Evolutionary conservation across 2,888 invertebrate genomes (phyloP).

Genomic region (Scelioninae gen. 2): DNA sequence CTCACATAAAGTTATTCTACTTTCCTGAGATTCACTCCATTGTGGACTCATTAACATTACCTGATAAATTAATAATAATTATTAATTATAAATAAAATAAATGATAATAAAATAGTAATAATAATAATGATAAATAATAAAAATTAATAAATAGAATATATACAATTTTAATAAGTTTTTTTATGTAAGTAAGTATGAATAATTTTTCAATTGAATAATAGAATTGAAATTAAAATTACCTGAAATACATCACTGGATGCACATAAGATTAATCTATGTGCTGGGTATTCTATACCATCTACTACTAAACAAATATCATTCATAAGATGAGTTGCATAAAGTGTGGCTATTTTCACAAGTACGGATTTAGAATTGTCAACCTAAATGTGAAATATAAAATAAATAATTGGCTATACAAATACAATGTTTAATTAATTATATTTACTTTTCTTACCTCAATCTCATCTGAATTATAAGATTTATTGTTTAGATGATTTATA

Average conservation of each 20-base stretch:
- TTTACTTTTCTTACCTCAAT: constrained; percentile 19
- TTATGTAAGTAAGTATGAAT: neutral
- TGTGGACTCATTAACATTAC: constrained; percentile 93
- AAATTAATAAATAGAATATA: neutral
- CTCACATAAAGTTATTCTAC: constrained; percentile 89
- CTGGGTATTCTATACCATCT: constrained; percentile 87
- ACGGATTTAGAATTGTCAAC: constrained; percentile 91
- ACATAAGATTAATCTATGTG: constrained; percentile 93
- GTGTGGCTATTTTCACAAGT: constrained; percentile 86
- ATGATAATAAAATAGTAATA: too few species aligned
- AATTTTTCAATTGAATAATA: too few species aligned
- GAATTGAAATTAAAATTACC: constrained; percentile 76
- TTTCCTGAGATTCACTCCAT: constrained; percentile 94
- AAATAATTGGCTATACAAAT: constrained; percentile 5
- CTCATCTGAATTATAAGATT: constrained; percentile 19
- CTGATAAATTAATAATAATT: constrained; percentile 35
- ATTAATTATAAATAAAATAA: too few species aligned
- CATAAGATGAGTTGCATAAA: constrained; percentile 91
- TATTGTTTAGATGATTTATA: neutral
- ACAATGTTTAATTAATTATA: neutral
- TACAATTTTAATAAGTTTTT: constrained; percentile 11
- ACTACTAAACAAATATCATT: constrained; percentile 92
- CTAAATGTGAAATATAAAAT: constrained; percentile 75
- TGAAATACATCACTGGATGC: constrained; percentile 97
- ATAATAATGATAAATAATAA: neutral